These are phyloP conservation scores for Lepidurus apus DNA, from an alignment of 1,140 invertebrate species.

Conservation along the genomic window DNA sequence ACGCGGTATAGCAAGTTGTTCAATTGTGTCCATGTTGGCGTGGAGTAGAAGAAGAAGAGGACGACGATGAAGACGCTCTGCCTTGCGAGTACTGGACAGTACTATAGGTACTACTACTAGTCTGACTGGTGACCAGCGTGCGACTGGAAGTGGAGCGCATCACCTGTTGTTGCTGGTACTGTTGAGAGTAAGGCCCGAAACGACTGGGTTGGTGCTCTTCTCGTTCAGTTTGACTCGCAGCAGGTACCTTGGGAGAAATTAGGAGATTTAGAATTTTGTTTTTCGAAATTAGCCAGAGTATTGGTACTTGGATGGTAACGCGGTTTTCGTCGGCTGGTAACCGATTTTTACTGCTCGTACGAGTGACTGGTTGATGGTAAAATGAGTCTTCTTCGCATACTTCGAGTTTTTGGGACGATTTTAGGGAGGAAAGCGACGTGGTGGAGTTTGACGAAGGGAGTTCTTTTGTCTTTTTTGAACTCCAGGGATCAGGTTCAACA, in stretches of 20 bases:
- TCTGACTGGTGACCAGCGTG: background rate
- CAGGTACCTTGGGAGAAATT: background rate
- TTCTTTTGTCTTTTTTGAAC: background rate
- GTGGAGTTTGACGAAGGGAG: background rate
- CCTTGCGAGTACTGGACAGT: conserved; percentile 7
- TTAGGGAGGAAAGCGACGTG: background rate
- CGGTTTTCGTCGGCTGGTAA: background rate
- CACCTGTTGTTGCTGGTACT: background rate
- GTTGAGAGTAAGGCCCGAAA: background rate
- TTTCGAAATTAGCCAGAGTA: background rate
- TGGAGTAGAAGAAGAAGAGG: background rate
- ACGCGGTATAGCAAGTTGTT: background rate
- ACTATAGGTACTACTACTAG: background rate
- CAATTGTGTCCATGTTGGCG: background rate
- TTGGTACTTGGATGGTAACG: background rate
- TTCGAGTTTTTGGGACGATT: background rate
- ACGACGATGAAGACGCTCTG: conserved; percentile 2
- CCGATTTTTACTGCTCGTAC: background rate
- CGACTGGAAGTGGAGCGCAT: background rate
- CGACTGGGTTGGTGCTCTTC: background rate
- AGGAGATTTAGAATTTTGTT: background rate
- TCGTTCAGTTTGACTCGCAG: conserved; percentile 4
- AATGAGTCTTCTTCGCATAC: background rate
- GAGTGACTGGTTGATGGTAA: background rate
- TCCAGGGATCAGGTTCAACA: background rate